Evolutionary conservation across 2,113 vertebrate genomes (phyloP), one percentile per base, ranked within the genome.

Genomic region (Melanerpes aurifrons): DNA sequence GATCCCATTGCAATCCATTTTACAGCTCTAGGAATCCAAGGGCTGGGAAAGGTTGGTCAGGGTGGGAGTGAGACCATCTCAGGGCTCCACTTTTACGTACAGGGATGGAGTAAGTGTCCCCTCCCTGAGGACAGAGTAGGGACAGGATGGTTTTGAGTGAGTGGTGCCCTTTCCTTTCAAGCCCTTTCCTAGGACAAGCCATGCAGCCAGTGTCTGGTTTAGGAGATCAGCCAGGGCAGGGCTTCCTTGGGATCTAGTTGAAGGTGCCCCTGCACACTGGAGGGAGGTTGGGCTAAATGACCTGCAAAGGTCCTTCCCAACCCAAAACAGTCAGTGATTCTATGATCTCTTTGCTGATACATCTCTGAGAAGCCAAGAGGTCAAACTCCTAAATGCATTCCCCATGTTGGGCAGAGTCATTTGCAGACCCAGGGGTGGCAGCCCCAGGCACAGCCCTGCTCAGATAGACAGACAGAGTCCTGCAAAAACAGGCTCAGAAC

Each of bases 71-170:
- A 37, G 43, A 79, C 9, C 22, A 35, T 15, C 53, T 50, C 31
- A 62, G 40, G 67, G 43, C 24, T 40, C 31, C 26, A 18, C 6
- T 62, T 2, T 12, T 7, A 6, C 29, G 22, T 3, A 19, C 0
- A 0, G 12, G 9, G n/a, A 10, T 53, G 53, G 6, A 1, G 26
- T 7, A 31, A 17, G 10, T 16, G 68, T 6, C 20, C 15, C 5
- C 6, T 54, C 10, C 28, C 58, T 2, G 2, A n/a, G 74, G 53
- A 13, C 15, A 28, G 37, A 8, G 15, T 6, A 8, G 68, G 32
- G 5, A 28, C 0, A 1, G 35, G 35, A 37, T 18, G 58, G 71
- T n/a, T 53, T 24, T 25, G 43, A 45, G 25, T 0, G 11, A 3
- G 2, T 0, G 0, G 17, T 0, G 50, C 29, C 5, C 59, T 31